phyloP scores from a whole-genome alignment of 2,888 invertebrate species.

The Acleris laterana region DNA sequence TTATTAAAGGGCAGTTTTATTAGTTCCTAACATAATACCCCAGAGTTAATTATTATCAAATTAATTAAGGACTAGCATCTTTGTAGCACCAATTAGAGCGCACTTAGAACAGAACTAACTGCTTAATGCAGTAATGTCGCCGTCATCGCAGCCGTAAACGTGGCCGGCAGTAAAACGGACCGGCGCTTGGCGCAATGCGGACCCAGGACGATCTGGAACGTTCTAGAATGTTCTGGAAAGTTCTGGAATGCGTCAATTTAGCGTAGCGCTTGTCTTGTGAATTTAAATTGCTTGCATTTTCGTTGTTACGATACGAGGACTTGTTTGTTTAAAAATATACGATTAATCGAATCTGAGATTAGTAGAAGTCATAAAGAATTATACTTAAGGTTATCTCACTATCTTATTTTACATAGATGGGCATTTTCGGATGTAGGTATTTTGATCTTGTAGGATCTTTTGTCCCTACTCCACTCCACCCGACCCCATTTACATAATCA shows the following conservation, averaged over 20 bases:
- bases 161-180: constrained; percentile 41
- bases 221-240: constrained; percentile 3
- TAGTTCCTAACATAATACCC: too few species aligned
- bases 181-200: constrained; percentile 41
- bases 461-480: too few species aligned
- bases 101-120: constrained; percentile 9
- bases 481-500: too few species aligned
- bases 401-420: too few species aligned
- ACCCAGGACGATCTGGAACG: not conserved
- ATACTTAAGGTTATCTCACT: too few species aligned
- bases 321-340: too few species aligned
- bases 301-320: too few species aligned
- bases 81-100: constrained; percentile 19
- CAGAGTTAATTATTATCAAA: not conserved
- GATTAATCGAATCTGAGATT: too few species aligned
- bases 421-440: too few species aligned
- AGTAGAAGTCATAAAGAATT: too few species aligned
- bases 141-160: constrained; percentile 46
- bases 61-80: constrained; percentile 4
- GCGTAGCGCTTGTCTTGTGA: not conserved
- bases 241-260: constrained; percentile 4
- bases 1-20: too few species aligned
- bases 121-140: constrained; percentile 48
- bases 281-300: not conserved
- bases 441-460: too few species aligned